Evolutionary conservation across 2,888 invertebrate species (phyloP).

Genomic region (Melanotus villosus): DNA sequence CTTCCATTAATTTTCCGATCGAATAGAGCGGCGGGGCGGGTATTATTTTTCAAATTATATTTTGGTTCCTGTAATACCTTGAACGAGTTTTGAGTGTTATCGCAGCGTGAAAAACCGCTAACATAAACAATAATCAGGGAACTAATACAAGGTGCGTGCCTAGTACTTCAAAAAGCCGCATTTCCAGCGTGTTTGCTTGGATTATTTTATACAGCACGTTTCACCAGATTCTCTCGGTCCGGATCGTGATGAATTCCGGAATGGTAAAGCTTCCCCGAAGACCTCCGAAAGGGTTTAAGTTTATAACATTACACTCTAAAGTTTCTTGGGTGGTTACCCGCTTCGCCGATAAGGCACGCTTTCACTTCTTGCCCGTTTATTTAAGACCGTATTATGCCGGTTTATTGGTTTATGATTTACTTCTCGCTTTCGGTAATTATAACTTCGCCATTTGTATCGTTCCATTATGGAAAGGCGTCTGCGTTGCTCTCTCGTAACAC

Average conservation of each 20-base stretch:
- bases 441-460: conserved; percentile 28
- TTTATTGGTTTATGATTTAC: conserved; percentile 45
- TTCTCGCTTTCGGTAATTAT: conserved; percentile 40
- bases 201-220: conserved; percentile 42
- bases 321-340: conserved; percentile 45
- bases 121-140: conserved; percentile 48
- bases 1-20: conserved; percentile 25
- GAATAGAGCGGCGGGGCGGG: neutral
- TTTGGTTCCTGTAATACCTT: conserved; percentile 10
- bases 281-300: conserved; percentile 43
- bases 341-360: conserved; percentile 54
- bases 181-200: conserved; percentile 44
- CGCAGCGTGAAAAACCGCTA: conserved; percentile 24
- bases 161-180: conserved; percentile 46
- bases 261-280: conserved; percentile 26
- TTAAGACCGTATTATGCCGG: conserved; percentile 42
- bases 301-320: conserved; percentile 38
- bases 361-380: conserved; percentile 47
- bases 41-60: conserved; percentile 28
- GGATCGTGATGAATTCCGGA: conserved; percentile 19
- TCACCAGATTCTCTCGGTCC: conserved; percentile 26
- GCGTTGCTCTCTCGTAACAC: neutral
- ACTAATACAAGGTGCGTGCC: conserved; percentile 50
- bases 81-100: conserved; percentile 25
- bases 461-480: neutral